phyloP scores from a whole-genome alignment of 2,113 vertebrate species.

The Taxidea taxus region DNA sequence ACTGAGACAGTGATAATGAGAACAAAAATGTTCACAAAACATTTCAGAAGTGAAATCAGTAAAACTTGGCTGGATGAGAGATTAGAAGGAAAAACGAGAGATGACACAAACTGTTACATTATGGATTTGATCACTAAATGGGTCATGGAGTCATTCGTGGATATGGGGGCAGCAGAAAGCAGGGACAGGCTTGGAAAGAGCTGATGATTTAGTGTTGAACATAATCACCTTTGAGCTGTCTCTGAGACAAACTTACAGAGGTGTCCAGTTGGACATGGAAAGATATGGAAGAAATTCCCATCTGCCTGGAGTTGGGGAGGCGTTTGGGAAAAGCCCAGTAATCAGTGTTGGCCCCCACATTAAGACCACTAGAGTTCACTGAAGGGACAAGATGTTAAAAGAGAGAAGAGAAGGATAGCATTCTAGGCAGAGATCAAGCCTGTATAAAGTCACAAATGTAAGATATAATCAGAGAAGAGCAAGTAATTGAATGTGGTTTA shows the following conservation, averaged over 20 bases:
- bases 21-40: background rate
- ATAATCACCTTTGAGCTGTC: background rate
- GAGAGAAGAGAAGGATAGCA: background rate
- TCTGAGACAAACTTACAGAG: background rate
- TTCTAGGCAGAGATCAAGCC: background rate
- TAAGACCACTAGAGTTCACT: background rate
- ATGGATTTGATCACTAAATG: background rate
- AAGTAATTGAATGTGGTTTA: background rate
- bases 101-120: background rate
- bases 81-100: background rate
- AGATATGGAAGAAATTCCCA: background rate
- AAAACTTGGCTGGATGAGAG: background rate
- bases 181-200: background rate
- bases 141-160: background rate
- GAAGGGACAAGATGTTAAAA: background rate
- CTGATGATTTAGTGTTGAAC: background rate
- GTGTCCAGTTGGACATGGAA: background rate
- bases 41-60: background rate
- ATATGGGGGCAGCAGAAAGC: background rate
- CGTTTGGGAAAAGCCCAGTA: background rate
- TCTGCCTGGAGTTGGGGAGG: background rate
- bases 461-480: background rate
- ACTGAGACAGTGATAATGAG: background rate
- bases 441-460: background rate
- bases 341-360: background rate